Evolutionary conservation across 2,113 vertebrate species (phyloP), one percentile per base, ranked within the genome.

Genomic region (Eleginops maclovinus): DNA sequence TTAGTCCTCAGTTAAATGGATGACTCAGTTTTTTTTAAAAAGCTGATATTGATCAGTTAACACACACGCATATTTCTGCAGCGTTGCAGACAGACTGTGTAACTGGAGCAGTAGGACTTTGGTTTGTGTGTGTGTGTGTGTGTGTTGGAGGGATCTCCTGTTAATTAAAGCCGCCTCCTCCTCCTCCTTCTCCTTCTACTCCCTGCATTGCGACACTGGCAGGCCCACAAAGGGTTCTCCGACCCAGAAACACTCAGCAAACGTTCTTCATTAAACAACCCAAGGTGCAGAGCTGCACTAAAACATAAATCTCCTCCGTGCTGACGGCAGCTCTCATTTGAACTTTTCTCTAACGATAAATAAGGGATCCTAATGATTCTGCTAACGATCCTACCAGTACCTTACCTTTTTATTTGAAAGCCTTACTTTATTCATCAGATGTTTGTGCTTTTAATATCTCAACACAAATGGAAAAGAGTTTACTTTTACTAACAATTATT

Each of bases 201-300:
- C 81, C 83, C 92, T 91, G 92, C 92, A 93, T 90, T 93, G 92
- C 92, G 92, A 93, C 92, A 90, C 82, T 91, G 85, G 88, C 82
- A 81, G 77, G 55, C 58, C 89, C 81, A 72, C 85, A 74, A 74
- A 75, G 73, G 72, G 51, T 87, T 87, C 72, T 86, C 77, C 76
- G 72, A 84, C 79, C 84, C 79, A 87, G 81, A 87, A 83, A 83
- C 75, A 72, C 76, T 86, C 86, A 69, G 85, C 83, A 71, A 85
- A 81, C 68, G 63, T 87, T 88, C 53, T 49, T 71, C 36, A 77
- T 90, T 85, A 76, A 74, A 69, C 55, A 82, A 82, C 69, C 26
- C 13, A 56, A 83, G 74, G 54, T 66, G 75, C 60, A 70, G 56
- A 21, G 55, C 77, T 68, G 72, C 16, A 50, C 36, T 28, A 67